Conservation (phyloP, 2,113 vertebrate genomes). For the Morone chrysops region DNA sequence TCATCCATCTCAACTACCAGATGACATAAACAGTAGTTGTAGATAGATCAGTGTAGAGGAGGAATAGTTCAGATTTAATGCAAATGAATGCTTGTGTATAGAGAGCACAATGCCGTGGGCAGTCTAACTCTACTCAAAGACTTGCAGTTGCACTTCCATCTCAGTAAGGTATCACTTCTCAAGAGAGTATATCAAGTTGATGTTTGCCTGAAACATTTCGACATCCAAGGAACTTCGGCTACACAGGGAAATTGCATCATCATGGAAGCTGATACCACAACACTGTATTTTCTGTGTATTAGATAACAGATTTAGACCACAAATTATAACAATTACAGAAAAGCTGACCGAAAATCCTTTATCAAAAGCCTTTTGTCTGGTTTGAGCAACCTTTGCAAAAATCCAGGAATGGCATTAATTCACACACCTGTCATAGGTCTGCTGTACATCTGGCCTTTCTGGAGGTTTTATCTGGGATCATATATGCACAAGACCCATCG, state of each 20-base stretch:
- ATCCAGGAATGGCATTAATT: conserved; percentile 40
- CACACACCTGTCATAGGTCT: conserved; percentile 40
- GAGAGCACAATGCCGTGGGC: conserved; percentile 5
- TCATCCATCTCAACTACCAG: not conserved
- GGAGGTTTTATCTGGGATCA: conserved; percentile 10
- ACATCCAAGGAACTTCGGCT: not conserved
- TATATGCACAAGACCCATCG: not conserved
- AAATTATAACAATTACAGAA: conserved; percentile 6
- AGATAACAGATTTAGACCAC: conserved; percentile 36
- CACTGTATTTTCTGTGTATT: conserved; percentile 24
- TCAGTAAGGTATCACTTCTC: conserved; percentile 1
- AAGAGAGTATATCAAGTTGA: conserved; percentile 20
- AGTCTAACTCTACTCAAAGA: not conserved
- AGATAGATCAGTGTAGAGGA: not conserved
- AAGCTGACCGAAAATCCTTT: conserved; percentile 23
- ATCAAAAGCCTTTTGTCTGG: conserved; percentile 25
- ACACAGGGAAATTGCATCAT: not conserved
- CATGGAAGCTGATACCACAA: not conserved
- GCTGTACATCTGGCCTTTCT: conserved; percentile 33
- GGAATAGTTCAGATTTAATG: conserved; percentile 5
- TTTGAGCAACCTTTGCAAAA: conserved; percentile 28
- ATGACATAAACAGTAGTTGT: not conserved
- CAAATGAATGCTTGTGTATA: conserved; percentile 22
- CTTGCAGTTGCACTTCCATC: not conserved
- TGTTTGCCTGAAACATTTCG: not conserved